phyloP scores from a whole-genome alignment of 1,140 invertebrate genomes.

The Bathynomus jamesi region DNA sequence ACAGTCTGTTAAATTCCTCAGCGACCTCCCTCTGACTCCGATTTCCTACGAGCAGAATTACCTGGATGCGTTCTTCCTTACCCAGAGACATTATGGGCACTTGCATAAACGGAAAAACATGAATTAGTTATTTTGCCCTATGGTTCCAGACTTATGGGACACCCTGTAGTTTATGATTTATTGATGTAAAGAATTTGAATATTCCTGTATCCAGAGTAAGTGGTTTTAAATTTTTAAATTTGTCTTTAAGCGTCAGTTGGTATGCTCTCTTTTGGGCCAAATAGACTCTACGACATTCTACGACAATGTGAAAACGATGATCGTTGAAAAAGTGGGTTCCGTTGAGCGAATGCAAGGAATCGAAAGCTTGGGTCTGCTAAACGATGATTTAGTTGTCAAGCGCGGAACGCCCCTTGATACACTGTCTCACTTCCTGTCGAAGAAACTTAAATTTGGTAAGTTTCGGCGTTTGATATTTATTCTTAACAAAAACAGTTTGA shows the following conservation, averaged over 20 bases:
- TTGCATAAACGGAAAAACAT: no score
- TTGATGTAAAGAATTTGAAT: no score
- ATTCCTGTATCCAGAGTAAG: no score
- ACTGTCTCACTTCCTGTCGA: conserved; percentile 55
- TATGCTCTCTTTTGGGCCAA: conserved; percentile 77
- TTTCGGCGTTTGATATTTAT: background rate
- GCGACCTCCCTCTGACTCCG: no score
- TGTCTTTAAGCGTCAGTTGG: conserved; percentile 55
- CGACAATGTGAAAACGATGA: conserved; percentile 78
- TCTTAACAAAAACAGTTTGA: background rate
- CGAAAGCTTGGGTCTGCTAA: conserved; percentile 80
- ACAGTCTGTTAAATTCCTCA: no score
- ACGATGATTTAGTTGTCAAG: conserved; percentile 70
- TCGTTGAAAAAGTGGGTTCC: conserved; percentile 63
- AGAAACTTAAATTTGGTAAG: conserved; percentile 69
- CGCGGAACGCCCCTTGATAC: conserved; percentile 82
- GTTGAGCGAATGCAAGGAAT: conserved; percentile 60
- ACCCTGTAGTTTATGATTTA: no score
- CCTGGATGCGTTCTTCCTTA: no score
- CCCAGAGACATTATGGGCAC: no score
- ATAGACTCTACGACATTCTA: conserved; percentile 80
- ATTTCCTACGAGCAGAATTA: no score
- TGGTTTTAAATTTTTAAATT: no score
- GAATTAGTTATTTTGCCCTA: no score
- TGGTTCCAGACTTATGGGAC: no score